Percentiles rank a stretch among this genome's conserved stretches.
Evolutionary conservation across 2,888 invertebrate species (phyloP).

Genomic region (Uloborus plumipes): DNA sequence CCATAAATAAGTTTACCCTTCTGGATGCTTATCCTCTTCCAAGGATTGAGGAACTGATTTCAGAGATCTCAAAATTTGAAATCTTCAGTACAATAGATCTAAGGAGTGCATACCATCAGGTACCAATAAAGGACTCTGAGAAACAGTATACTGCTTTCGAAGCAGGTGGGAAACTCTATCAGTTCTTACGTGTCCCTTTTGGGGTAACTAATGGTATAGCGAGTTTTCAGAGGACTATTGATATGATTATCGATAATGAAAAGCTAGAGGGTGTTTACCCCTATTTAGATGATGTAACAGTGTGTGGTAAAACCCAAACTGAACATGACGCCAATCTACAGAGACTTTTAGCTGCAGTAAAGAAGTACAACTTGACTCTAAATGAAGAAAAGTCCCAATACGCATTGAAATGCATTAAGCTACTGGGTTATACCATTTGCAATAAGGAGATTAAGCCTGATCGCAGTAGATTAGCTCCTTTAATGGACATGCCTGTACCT

Average conservation of each 20-base stretch:
- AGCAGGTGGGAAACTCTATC: no score
- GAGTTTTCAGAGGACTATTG: constrained; percentile 45
- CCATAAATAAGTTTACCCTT: no score
- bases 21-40: no score
- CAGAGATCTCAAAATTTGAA: no score
- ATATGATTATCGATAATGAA: constrained; percentile 52
- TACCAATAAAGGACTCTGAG: no score
- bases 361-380: constrained; percentile 6
- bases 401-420: no score
- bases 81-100: no score
- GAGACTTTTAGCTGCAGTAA: neutral
- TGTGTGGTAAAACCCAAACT: neutral
- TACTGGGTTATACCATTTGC: neutral
- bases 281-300: constrained; percentile 5
- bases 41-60: no score
- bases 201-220: constrained; percentile 58
- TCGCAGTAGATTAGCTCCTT: neutral
- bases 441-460: constrained; percentile 6
- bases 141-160: no score
- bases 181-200: no score
- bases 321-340: constrained; percentile 5
- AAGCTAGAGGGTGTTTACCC: neutral
- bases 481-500: neutral
- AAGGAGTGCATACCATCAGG: no score
- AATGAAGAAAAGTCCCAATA: constrained; percentile 16